Evolutionary conservation across 2,888 invertebrate genomes (phyloP).

Genomic region (Hirtodrosophila confusa): DNA sequence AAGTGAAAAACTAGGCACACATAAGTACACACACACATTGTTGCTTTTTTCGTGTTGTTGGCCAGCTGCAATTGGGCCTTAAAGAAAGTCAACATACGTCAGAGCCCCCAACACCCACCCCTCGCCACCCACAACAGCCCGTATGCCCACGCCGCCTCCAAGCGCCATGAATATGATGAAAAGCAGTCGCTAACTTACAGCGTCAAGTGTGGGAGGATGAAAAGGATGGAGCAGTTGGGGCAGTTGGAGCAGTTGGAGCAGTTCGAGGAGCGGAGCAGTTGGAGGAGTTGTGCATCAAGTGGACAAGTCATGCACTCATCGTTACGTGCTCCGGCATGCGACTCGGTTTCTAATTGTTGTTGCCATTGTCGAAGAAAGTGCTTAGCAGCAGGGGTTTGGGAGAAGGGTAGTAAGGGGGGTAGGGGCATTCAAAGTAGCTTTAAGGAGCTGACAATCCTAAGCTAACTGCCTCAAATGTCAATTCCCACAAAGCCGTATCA

Average conservation of each 20-base stretch:
- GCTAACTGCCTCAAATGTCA: too few relatives aligned
- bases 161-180: too few relatives aligned
- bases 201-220: conserved; percentile 4
- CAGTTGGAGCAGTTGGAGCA: conserved; percentile 16
- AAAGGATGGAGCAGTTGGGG: conserved; percentile 1
- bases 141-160: too few relatives aligned
- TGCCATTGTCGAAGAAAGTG: conserved; percentile 19
- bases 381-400: not conserved
- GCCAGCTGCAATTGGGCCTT: conserved; percentile 20
- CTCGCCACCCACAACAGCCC: not conserved
- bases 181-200: too few relatives aligned
- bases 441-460: too few relatives aligned
- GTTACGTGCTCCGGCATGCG: conserved; percentile 46
- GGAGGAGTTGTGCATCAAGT: conserved; percentile 28
- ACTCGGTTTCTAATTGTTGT: conserved; percentile 7
- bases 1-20: conserved; percentile 5
- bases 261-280: conserved; percentile 4
- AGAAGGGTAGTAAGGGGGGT: too few relatives aligned
- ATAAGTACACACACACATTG: conserved; percentile 1
- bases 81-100: conserved; percentile 35
- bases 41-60: conserved; percentile 6
- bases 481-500: too few relatives aligned
- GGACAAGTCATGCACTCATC: conserved; percentile 40
- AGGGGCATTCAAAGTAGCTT: too few relatives aligned
- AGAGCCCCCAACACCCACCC: conserved; percentile 1